phyloP scores from a whole-genome alignment of 1,140 invertebrate species.

The Tetramorium parvispinum region DNA sequence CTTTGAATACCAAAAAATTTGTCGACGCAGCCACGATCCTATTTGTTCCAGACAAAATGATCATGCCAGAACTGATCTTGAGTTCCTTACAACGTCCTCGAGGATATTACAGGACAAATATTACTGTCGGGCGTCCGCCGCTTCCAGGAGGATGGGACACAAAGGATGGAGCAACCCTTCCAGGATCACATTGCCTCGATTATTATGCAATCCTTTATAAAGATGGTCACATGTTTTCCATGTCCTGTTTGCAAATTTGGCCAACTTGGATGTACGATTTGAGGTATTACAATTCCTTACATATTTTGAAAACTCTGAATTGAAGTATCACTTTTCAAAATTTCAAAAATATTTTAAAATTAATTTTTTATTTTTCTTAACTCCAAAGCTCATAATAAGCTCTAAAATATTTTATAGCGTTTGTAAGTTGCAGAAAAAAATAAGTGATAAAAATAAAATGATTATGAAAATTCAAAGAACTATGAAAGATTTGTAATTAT shows the following conservation, averaged over 20 bases:
- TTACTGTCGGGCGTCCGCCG: slow-evolving; percentile 84
- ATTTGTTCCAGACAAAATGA: slow-evolving; percentile 74
- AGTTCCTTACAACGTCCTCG: slow-evolving; percentile 77
- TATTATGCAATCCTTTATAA: slow-evolving; percentile 87
- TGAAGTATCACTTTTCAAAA: background rate
- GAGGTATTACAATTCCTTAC: slow-evolving; percentile 81
- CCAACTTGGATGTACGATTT: slow-evolving; percentile 89
- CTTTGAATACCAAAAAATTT: slow-evolving; percentile 1
- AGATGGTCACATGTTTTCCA: slow-evolving; percentile 83
- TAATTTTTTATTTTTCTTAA: background rate
- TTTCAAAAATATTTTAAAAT: background rate
- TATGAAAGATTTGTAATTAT: background rate
- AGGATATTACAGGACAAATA: slow-evolving; percentile 84
- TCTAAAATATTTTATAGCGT: background rate
- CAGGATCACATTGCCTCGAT: slow-evolving; percentile 84
- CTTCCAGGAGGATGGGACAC: slow-evolving; percentile 86
- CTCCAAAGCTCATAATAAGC: background rate
- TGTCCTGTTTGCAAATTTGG: slow-evolving; percentile 88
- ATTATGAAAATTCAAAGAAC: background rate
- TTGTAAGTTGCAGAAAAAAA: background rate
- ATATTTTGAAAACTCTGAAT: background rate
- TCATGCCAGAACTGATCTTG: slow-evolving; percentile 74
- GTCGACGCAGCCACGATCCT: slow-evolving; percentile 42
- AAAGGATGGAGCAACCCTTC: slow-evolving; percentile 72
- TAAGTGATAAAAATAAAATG: background rate